These are phyloP conservation scores for Drosophila formosana DNA, from an alignment of 2,888 invertebrate genomes.

Conservation along the genomic window DNA sequence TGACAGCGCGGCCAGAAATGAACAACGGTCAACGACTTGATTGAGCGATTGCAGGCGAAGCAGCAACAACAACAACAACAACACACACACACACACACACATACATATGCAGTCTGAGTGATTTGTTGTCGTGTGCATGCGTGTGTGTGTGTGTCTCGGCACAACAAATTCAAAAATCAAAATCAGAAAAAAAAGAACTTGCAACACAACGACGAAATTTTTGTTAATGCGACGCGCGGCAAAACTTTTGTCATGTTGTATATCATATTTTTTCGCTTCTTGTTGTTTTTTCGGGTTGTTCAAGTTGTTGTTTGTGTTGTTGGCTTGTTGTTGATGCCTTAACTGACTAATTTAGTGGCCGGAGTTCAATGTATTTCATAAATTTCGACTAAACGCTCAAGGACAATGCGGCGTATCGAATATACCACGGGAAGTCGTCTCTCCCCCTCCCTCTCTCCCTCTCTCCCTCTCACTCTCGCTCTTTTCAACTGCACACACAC, in stretches of 20 bases:
- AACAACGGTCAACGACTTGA: slow-evolving; percentile 69
- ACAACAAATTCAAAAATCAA: slow-evolving; percentile 19
- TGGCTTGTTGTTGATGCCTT: slow-evolving; percentile 51
- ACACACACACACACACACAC: slow-evolving; percentile 11
- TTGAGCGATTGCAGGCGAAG: slow-evolving; percentile 53
- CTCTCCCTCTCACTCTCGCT: neutral
- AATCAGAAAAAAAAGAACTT: slow-evolving; percentile 19
- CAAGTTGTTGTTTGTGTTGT: slow-evolving; percentile 21
- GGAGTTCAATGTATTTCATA: slow-evolving; percentile 81
- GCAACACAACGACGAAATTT: slow-evolving; percentile 54
- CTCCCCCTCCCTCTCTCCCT: neutral
- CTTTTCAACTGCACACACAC: neutral
- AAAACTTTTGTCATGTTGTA: slow-evolving; percentile 74
- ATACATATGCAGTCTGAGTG: slow-evolving; percentile 7
- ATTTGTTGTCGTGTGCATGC: slow-evolving; percentile 1
- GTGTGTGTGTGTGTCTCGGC: slow-evolving; percentile 16
- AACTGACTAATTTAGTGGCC: slow-evolving; percentile 76
- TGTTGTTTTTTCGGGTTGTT: slow-evolving; percentile 20
- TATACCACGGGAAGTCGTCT: slow-evolving; percentile 29
- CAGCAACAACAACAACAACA: neutral
- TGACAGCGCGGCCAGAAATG: slow-evolving; percentile 28
- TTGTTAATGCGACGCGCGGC: slow-evolving; percentile 70
- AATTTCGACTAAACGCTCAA: slow-evolving; percentile 81
- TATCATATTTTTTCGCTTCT: slow-evolving; percentile 38
- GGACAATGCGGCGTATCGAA: slow-evolving; percentile 69